Evolutionary conservation across 2,888 invertebrate species (phyloP).

Genomic region (Lithodes maja): DNA sequence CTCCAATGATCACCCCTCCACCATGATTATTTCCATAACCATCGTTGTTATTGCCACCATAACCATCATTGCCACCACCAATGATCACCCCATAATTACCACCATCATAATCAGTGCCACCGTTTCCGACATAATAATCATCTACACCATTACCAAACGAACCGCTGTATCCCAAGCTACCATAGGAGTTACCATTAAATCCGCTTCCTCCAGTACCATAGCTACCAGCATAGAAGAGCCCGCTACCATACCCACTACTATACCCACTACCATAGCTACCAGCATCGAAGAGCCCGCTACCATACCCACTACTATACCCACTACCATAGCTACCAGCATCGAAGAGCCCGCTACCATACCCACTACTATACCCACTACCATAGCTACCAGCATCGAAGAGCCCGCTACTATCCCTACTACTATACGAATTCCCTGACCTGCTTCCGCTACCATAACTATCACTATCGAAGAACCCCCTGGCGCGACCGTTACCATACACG

Average conservation of each 20-base stretch:
- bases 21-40: not conserved
- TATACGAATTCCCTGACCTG: not conserved
- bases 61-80: not conserved
- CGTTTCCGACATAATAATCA: not conserved
- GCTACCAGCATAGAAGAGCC: not conserved
- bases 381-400: not conserved
- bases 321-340: not conserved
- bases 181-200: not conserved
- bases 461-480: not conserved
- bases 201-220: not conserved
- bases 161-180: not conserved
- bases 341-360: not conserved
- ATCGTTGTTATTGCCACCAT: not conserved
- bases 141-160: not conserved
- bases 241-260: not conserved
- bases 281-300: not conserved
- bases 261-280: not conserved
- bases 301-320: not conserved
- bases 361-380: not conserved
- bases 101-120: not conserved
- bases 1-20: not conserved
- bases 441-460: not conserved
- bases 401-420: not conserved
- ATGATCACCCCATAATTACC: not conserved
- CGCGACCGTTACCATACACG: no score